Evolutionary conservation across 2,888 invertebrate species (phyloP).

Genomic region (Clostera curtula): DNA sequence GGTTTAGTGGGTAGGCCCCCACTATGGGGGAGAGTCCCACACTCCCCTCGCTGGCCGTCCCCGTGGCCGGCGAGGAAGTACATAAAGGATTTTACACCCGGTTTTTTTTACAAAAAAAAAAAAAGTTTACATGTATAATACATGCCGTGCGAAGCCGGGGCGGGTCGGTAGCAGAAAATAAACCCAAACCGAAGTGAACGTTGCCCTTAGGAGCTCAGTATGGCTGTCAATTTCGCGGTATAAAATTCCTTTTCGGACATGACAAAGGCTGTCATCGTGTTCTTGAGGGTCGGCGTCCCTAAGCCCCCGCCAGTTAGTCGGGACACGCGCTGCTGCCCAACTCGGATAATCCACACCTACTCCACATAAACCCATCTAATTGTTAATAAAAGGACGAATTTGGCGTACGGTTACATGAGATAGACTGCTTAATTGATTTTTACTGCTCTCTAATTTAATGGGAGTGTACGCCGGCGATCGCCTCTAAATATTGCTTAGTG

Average conservation of each 20-base stretch:
- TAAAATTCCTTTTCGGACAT: constrained; percentile 61
- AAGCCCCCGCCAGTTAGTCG: constrained; percentile 53
- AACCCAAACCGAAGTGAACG: too few species aligned
- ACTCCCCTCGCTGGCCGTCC: too few species aligned
- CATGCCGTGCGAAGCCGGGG: too few species aligned
- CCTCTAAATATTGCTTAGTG: constrained; percentile 56
- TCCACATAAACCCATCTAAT: constrained; percentile 72
- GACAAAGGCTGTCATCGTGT: constrained; percentile 68
- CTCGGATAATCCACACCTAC: constrained; percentile 66
- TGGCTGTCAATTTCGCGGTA: constrained; percentile 67
- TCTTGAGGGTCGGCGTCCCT: constrained; percentile 65
- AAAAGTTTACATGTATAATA: too few species aligned
- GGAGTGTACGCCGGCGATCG: constrained; percentile 54
- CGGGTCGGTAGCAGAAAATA: too few species aligned
- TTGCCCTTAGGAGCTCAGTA: too few species aligned
- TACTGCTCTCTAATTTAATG: constrained; percentile 59
- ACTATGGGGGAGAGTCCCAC: too few species aligned
- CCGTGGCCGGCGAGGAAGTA: too few species aligned
- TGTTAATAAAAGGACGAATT: constrained; percentile 70
- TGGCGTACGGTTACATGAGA: constrained; percentile 62
- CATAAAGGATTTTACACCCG: too few species aligned
- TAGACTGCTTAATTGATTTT: constrained; percentile 65
- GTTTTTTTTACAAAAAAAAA: too few species aligned
- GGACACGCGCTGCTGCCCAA: constrained; percentile 64
- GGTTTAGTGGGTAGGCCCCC: too few species aligned